These are phyloP conservation scores for Rhinichthys klamathensis DNA, from an alignment of 2,113 vertebrate genomes.

Conservation along the genomic window DNA sequence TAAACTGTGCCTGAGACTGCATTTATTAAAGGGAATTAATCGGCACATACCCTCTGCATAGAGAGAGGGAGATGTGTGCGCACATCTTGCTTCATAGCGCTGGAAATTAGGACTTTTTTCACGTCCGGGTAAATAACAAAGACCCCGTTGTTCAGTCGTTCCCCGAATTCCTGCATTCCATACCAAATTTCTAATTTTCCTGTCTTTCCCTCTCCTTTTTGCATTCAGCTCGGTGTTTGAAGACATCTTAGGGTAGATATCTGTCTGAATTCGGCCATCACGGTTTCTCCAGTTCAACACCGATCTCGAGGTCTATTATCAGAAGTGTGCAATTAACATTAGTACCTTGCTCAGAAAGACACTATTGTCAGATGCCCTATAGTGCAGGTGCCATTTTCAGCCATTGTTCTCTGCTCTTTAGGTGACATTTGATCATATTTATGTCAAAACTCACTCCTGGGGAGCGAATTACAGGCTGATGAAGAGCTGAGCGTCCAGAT, in stretches of 20 bases:
- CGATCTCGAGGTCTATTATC: conserved; percentile 29
- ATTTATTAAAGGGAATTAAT: conserved; percentile 82
- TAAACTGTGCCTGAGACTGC: conserved; percentile 85
- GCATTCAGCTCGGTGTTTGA: no score
- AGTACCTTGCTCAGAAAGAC: conserved; percentile 20
- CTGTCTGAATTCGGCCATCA: neutral
- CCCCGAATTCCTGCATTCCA: conserved; percentile 57
- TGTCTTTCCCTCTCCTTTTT: neutral
- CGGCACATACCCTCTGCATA: conserved; percentile 68
- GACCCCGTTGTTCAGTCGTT: conserved; percentile 64
- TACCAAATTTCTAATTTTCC: conserved; percentile 55
- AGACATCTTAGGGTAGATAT: neutral
- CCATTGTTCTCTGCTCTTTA: conserved; percentile 39
- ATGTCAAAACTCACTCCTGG: conserved; percentile 30
- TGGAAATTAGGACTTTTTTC: conserved; percentile 50
- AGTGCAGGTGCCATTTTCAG: conserved; percentile 31
- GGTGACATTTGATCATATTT: conserved; percentile 50
- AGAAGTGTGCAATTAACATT: conserved; percentile 41
- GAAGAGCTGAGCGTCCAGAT: conserved; percentile 32
- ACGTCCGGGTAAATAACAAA: conserved; percentile 68
- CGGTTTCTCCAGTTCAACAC: neutral
- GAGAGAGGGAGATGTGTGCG: conserved; percentile 71
- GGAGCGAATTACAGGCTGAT: conserved; percentile 21
- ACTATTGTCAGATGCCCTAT: conserved; percentile 14
- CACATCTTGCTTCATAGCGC: conserved; percentile 54